These are phyloP conservation scores for Abrostola triplasia DNA, from an alignment of 2,888 invertebrate genomes.

Conservation along the genomic window DNA sequence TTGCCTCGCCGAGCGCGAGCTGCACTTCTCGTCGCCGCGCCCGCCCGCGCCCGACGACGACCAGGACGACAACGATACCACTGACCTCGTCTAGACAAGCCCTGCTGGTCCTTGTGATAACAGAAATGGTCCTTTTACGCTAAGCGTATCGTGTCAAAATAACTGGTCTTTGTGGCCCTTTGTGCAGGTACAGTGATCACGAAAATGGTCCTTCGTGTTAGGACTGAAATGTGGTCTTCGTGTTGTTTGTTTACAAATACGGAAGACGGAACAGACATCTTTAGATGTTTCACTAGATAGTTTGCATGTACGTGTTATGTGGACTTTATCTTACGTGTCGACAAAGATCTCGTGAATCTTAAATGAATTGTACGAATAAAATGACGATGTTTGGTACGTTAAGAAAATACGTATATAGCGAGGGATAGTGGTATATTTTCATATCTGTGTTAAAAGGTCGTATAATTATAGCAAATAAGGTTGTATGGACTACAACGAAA, in stretches of 20 bases:
- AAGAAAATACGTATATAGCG: too few relatives aligned
- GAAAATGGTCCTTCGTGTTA: too few relatives aligned
- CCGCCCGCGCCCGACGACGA: slow-evolving; percentile 40
- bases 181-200: too few relatives aligned
- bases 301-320: too few relatives aligned
- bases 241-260: too few relatives aligned
- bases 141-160: not conserved
- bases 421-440: slow-evolving; percentile 41
- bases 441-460: slow-evolving; percentile 40
- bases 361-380: too few relatives aligned
- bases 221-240: too few relatives aligned
- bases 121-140: not conserved
- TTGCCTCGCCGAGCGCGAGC: slow-evolving; percentile 83
- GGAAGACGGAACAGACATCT: too few relatives aligned
- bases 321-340: too few relatives aligned
- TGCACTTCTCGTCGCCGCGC: slow-evolving; percentile 63
- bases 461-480: slow-evolving; percentile 33
- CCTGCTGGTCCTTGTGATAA: not conserved
- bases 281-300: too few relatives aligned
- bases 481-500: slow-evolving; percentile 28
- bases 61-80: slow-evolving; percentile 44
- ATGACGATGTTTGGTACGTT: too few relatives aligned
- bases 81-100: slow-evolving; percentile 58
- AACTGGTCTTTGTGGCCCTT: not conserved
- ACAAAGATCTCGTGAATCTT: too few relatives aligned